Percentiles rank a stretch among this genome's conserved stretches.
Conservation (phyloP, 2,797 vertebrate genomes). For the Agapornis canus region DNA sequence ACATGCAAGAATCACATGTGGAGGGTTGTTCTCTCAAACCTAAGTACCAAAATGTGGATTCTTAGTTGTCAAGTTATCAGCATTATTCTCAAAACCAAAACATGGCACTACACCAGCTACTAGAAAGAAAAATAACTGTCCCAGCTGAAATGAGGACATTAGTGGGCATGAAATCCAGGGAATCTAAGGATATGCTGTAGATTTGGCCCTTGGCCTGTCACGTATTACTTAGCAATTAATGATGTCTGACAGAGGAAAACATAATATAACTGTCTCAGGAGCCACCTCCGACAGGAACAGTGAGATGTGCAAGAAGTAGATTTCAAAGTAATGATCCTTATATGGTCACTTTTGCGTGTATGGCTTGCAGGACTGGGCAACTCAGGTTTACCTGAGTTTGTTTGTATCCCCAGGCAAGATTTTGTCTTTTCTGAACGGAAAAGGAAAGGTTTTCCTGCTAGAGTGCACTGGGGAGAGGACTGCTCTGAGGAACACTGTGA, state of each 20-base stretch:
- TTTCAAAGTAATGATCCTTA: not conserved
- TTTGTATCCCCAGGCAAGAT: not conserved
- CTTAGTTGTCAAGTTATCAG: not conserved
- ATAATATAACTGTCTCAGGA: not conserved
- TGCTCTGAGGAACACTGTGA: not conserved
- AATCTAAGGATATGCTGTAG: not conserved
- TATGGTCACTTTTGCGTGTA: not conserved
- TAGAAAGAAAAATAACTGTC: not conserved
- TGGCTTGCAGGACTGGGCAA: not conserved
- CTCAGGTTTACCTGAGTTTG: not conserved
- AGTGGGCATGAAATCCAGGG: not conserved
- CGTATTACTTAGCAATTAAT: not conserved
- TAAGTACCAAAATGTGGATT: not conserved
- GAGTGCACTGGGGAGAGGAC: not conserved
- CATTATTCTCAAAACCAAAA: not conserved
- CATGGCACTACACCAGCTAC: not conserved
- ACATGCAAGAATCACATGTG: not conserved
- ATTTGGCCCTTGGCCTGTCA: not conserved
- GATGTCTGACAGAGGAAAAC: not conserved
- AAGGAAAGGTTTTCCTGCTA: not conserved
- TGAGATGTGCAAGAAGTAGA: not conserved
- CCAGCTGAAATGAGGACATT: not conserved
- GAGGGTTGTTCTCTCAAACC: not conserved
- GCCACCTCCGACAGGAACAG: not conserved
- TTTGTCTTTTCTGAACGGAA: not conserved